Percentiles rank a stretch among this genome's conserved stretches.
Conservation (phyloP, 2,888 invertebrate genomes). For the Anthophora plumipes region DNA sequence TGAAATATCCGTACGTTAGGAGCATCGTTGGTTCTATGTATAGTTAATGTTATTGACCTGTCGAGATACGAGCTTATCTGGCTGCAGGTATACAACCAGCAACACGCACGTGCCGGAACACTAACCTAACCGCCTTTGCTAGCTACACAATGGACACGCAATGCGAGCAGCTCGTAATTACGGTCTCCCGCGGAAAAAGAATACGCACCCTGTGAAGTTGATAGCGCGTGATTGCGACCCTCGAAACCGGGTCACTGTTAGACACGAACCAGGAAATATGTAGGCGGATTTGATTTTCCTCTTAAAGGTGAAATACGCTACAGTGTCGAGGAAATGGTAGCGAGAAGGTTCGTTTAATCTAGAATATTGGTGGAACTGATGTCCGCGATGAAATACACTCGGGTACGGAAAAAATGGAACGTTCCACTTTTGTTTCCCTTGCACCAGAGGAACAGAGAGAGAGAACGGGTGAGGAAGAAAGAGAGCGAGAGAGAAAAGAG, state of each 20-base stretch:
- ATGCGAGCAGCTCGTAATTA: conserved; percentile 38
- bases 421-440: neutral
- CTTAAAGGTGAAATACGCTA: neutral
- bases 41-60: conserved; percentile 49
- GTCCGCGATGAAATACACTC: neutral
- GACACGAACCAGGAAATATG: neutral
- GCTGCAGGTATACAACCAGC: conserved; percentile 32
- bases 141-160: conserved; percentile 39
- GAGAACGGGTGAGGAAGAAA: neutral
- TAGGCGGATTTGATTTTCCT: neutral
- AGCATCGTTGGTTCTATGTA: conserved; percentile 26
- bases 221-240: neutral
- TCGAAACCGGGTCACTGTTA: neutral
- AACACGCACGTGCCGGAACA: conserved; percentile 50
- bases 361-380: neutral
- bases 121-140: conserved; percentile 41
- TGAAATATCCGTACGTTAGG: conserved; percentile 36
- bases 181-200: neutral
- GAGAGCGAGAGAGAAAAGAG: too few relatives aligned
- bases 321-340: neutral
- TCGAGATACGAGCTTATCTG: conserved; percentile 53
- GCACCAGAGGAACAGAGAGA: neutral
- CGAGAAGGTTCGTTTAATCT: neutral
- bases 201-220: neutral
- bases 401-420: neutral